Evolutionary conservation across 1,140 invertebrate species (phyloP), one percentile per base, ranked within the genome.

Genomic region (Spodoptera litura): DNA sequence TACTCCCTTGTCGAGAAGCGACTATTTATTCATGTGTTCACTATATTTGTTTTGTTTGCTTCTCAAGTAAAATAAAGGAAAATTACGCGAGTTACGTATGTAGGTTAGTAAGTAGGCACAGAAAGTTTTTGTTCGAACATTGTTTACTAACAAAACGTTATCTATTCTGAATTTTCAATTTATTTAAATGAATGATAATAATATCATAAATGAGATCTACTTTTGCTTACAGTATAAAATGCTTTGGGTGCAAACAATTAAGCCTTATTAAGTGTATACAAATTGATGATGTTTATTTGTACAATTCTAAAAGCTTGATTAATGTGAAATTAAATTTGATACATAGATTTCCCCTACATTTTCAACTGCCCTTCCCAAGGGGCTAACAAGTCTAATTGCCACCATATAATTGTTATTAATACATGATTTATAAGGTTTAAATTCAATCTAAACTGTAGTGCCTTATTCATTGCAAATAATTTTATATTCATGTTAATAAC

Each of bases 21-120:
- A 68, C 74, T 82, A 83, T 84, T 84, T 84, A 85, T 86, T 85
- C 84, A 85, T 85, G 78, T 78, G 78, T 49, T 76, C 61, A 59
- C 35, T 61, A n/a, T 74, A 74, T 74, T 74, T 74, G 61, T 74
- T 74, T 74, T 74, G 20, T 20, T 44, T 59, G 38, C 55, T 59
- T 3, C 56, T 44, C 38, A 38, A 59, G 56, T 59, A 74, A 61
- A 74, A 51, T 70, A 70, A 70, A 55, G 31, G 31, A 71, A 71
- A 56, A 71, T 31, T 25, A 71, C n/a, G 52, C 55, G 38, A 38
- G 27, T 55, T 71, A 25, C 35, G 62, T 49, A 66, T 49, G 62
- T 49, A 1, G 62, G 20, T 20, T 20, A 56, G 55, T 15, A 20
- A 15, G 9, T 25, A n/a, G 44, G 4, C 12, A 66, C 35, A n/a